Evolutionary conservation across 2,888 invertebrate species (phyloP).

Genomic region (Monopis laevigella): DNA sequence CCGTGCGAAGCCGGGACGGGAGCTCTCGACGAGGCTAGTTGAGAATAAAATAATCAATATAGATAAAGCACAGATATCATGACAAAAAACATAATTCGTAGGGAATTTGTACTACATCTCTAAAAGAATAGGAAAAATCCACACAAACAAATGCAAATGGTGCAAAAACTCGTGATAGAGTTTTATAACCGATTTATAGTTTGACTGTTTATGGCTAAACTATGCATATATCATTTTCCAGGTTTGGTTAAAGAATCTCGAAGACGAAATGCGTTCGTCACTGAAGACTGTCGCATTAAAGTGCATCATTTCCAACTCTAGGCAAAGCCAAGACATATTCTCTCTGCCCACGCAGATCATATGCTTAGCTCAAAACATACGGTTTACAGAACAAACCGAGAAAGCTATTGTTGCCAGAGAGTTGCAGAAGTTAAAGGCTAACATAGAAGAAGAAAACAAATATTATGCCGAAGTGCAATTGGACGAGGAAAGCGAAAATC

Average conservation of each 20-base stretch:
- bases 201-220: too few species aligned
- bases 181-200: too few species aligned
- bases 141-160: too few species aligned
- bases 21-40: too few species aligned
- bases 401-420: conserved; percentile 76
- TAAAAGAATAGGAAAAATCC: too few species aligned
- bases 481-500: conserved; percentile 71
- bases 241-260: conserved; percentile 82
- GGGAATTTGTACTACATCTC: too few species aligned
- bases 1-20: too few species aligned
- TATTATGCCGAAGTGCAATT: conserved; percentile 60
- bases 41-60: too few species aligned
- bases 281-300: conserved; percentile 74
- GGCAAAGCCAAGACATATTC: conserved; percentile 57
- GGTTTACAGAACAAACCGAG: conserved; percentile 87
- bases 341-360: conserved; percentile 79
- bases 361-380: conserved; percentile 84
- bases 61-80: too few species aligned
- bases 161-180: too few species aligned
- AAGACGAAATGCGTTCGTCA: conserved; percentile 78
- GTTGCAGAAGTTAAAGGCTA: conserved; percentile 61
- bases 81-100: too few species aligned
- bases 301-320: conserved; percentile 53
- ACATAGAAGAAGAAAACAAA: conserved; percentile 58
- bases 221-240: too few species aligned